Conservation (phyloP, 2,797 vertebrate species). For the Dipus sagitta region DNA sequence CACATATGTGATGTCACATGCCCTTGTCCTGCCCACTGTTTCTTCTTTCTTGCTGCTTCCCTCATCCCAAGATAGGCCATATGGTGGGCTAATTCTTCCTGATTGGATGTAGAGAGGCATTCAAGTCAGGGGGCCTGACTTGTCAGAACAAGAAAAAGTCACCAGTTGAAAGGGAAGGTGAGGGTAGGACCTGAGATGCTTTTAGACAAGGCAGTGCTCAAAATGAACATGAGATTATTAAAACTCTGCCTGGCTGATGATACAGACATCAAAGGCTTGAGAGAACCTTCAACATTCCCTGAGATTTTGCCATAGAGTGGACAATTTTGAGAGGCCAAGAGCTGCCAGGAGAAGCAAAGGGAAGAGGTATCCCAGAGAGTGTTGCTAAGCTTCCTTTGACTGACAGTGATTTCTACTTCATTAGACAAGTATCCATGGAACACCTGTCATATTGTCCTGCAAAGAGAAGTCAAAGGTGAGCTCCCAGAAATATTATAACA, state of each 20-base stretch:
- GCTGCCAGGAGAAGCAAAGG: not conserved
- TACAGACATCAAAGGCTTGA: not conserved
- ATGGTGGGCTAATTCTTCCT: not conserved
- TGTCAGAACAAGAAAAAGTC: not conserved
- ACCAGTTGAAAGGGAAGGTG: not conserved
- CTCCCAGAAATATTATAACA: not conserved
- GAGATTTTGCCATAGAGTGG: not conserved
- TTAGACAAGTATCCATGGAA: not conserved
- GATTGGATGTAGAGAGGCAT: no score
- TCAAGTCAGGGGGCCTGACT: not conserved
- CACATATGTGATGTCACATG: rapidly evolving
- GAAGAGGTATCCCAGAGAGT: not conserved
- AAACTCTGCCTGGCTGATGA: not conserved
- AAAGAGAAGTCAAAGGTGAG: not conserved
- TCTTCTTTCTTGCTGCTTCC: no score
- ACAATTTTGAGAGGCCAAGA: not conserved
- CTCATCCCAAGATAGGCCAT: not conserved
- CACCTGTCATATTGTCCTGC: rapidly evolving
- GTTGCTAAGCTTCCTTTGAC: rapidly evolving
- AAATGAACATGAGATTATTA: not conserved
- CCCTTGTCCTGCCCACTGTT: rapidly evolving
- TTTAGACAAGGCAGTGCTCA: not conserved
- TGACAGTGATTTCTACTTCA: not conserved
- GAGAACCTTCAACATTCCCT: rapidly evolving
- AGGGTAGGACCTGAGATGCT: not conserved